phyloP scores from a whole-genome alignment of 2,113 vertebrate genomes.

The Catharus fuscescens region DNA sequence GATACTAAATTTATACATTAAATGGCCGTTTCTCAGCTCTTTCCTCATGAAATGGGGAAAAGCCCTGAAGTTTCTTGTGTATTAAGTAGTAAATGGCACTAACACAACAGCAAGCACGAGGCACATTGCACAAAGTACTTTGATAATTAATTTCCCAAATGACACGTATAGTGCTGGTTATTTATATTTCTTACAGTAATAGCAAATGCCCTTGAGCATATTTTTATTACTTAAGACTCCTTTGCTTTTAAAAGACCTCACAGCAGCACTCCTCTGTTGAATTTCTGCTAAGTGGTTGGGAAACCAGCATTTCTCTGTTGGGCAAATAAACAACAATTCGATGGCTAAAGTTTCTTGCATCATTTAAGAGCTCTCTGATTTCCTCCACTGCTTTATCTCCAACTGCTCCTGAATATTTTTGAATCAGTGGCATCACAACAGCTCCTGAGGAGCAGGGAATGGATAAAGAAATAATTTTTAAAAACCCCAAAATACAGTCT shows the following conservation, averaged over 20 bases:
- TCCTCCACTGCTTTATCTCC: neutral
- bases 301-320: neutral
- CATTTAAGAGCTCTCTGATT: neutral
- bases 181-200: neutral
- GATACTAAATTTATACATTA: too few relatives aligned
- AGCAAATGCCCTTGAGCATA: neutral
- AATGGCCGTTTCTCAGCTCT: neutral
- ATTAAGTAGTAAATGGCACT: neutral
- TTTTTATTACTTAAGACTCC: neutral
- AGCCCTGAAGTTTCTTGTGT: neutral
- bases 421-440: neutral
- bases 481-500: too few relatives aligned
- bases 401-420: neutral
- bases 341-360: neutral
- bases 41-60: neutral
- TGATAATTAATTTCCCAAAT: neutral
- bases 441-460: accelerated
- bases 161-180: neutral
- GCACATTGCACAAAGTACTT: neutral
- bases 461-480: neutral
- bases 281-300: neutral
- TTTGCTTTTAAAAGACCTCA: neutral
- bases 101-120: neutral
- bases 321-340: neutral
- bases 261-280: neutral